A percentile compares a stretch with the other conserved stretches of the same genome.
Conservation (phyloP, 2,888 invertebrate genomes). For the Sphinx pinastri region DNA sequence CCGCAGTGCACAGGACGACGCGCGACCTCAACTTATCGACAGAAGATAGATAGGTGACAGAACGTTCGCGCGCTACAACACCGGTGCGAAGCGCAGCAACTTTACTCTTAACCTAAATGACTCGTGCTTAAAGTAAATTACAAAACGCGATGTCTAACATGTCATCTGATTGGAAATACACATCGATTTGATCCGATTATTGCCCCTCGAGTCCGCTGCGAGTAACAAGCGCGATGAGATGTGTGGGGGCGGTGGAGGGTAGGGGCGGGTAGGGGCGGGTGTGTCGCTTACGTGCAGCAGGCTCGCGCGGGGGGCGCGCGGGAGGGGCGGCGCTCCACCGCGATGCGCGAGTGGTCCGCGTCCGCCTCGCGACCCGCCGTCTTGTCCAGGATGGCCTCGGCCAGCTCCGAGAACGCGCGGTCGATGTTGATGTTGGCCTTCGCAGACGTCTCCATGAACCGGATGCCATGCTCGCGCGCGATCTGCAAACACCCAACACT, state of each 20-base stretch:
- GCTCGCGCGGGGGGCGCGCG: constrained; percentile 84
- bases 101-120: constrained; percentile 22
- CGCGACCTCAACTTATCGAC: background rate
- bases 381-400: constrained; percentile 97
- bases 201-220: background rate
- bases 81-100: constrained; percentile 17
- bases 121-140: constrained; percentile 14
- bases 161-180: constrained; percentile 5
- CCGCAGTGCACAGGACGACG: background rate
- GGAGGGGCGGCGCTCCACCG: constrained; percentile 88
- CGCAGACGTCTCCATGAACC: constrained; percentile 99
- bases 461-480: constrained; percentile 96
- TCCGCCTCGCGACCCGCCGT: constrained; percentile 92
- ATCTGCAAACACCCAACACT: constrained; percentile 84
- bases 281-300: constrained; percentile 70
- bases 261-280: constrained; percentile 9
- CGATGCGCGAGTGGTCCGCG: constrained; percentile 80
- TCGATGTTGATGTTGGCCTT: constrained; percentile 99
- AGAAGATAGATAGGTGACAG: background rate
- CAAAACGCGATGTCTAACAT: constrained; percentile 16
- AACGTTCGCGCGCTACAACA: background rate
- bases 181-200: background rate
- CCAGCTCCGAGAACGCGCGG: constrained; percentile 96
- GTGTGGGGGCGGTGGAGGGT: background rate
- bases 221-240: background rate